Conservation (phyloP, 2,797 vertebrate species). For the Coreius guichenoti region DNA sequence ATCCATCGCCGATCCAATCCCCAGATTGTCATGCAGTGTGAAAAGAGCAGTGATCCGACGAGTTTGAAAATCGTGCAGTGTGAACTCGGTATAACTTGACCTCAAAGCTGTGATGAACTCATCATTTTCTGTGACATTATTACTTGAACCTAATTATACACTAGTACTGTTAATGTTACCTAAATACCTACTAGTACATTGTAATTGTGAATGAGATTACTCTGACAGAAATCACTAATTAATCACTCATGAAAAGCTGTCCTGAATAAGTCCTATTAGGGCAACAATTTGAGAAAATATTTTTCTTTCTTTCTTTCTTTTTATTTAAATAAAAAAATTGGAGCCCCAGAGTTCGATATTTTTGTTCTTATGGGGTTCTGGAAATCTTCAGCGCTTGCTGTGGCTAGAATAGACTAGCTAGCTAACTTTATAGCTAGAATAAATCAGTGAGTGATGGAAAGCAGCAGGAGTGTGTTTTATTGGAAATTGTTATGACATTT, state of each 20-base stretch:
- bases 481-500: slow-evolving; percentile 7
- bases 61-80: no score
- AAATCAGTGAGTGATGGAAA: slow-evolving; percentile 6
- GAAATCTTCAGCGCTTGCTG: not conserved
- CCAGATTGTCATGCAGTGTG: no score
- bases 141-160: not conserved
- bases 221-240: not conserved
- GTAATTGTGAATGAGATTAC: not conserved
- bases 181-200: not conserved
- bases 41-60: no score
- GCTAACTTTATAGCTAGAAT: not conserved
- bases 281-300: not conserved
- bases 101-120: not conserved
- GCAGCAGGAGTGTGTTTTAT: slow-evolving; percentile 1
- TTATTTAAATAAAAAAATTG: not conserved
- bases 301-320: not conserved
- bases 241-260: not conserved
- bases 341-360: not conserved
- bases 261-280: not conserved
- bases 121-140: not conserved
- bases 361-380: not conserved
- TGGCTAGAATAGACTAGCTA: not conserved
- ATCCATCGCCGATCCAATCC: no score
- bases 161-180: not conserved
- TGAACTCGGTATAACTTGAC: not conserved